Evolutionary conservation across 2,888 invertebrate genomes (phyloP), one percentile per base, ranked within the genome.

Genomic region (Cerastis leucographa): DNA sequence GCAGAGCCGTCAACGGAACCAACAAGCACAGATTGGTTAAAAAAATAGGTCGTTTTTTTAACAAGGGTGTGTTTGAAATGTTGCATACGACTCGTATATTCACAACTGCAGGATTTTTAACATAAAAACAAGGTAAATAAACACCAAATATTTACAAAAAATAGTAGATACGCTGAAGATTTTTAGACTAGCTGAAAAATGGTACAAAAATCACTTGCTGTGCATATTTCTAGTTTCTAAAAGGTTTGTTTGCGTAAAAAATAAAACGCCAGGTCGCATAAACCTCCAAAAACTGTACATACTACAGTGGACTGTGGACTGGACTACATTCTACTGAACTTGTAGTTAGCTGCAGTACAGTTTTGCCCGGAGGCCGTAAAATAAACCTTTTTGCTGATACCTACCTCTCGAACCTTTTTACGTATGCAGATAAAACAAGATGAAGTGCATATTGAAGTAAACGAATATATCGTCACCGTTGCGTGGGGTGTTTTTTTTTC

Each of bases 181-280:
- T 68, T 76, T 81, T 65, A 35, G 40, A n/a, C 9, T 65, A 22
- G 61, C 74, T 62, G 71, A 80, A 80, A 85, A 83, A 75, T 59
- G 12, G 65, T 59, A 71, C 44, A 65, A 76, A 84, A 83, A 80
- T 66, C 54, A 69, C 29, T 54, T 44, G 65, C 71, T 67, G 46
- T n/a, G 68, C 77, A 65, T 74, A 72, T 83, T 80, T 40, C 44
- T 67, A 75, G 75, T 75, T 75, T 80, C 74, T 84, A 81, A 87
- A 87, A 87, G 80, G 68, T 76, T 87, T 76, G 74, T 67, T 78
- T 69, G 62, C 29, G 70, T 74, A 62, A 35, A 76, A 83, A 85
- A 87, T 76, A 81, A 80, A 87, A 84, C 12, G 79, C 74, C 78
- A 73, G 61, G 72, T 62, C 64, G 42, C 69, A 83, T 81, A 77